Percentiles rank a stretch among this genome's conserved stretches.
phyloP scores from a whole-genome alignment of 2,113 vertebrate species.

The Toxostoma redivivum region DNA sequence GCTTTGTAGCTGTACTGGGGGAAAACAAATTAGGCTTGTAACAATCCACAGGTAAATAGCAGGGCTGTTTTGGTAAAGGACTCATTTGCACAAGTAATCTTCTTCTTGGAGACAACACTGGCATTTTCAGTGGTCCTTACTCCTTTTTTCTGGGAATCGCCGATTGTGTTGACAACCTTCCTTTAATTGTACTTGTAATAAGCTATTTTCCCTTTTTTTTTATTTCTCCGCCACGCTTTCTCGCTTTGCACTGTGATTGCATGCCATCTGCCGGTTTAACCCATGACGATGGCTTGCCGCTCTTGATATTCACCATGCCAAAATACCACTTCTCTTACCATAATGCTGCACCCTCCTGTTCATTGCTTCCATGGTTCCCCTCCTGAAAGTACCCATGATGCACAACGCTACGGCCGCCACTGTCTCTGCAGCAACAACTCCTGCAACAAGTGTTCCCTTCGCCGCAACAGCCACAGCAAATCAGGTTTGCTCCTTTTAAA shows the following conservation, averaged over 20 bases:
- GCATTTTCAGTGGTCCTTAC: constrained; percentile 16
- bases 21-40: not conserved
- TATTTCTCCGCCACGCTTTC: constrained; percentile 92
- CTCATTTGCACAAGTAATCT: not conserved
- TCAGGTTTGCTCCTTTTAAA: constrained; percentile 99
- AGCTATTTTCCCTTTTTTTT: constrained; percentile 91
- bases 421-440: constrained; percentile 98
- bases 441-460: constrained; percentile 99
- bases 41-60: not conserved
- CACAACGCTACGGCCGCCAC: constrained; percentile 99
- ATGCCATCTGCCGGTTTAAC: constrained; percentile 99
- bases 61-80: not conserved
- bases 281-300: constrained; percentile 93
- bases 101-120: constrained; percentile 16
- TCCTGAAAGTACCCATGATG: constrained; percentile 99
- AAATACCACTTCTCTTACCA: constrained; percentile 90
- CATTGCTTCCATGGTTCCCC: constrained; percentile 88
- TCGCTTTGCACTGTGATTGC: constrained; percentile 97
- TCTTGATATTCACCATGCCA: constrained; percentile 93
- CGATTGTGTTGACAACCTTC: constrained; percentile 89
- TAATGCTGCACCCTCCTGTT: constrained; percentile 97
- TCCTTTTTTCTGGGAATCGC: constrained; percentile 88
- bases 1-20: not conserved
- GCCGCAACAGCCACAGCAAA: constrained; percentile 99
- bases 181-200: constrained; percentile 96